Percentiles rank a stretch among this genome's conserved stretches.
Evolutionary conservation across 92 coral and sea anemone genomes (phyloP).

Genomic region (Epizoanthus fatuus): DNA sequence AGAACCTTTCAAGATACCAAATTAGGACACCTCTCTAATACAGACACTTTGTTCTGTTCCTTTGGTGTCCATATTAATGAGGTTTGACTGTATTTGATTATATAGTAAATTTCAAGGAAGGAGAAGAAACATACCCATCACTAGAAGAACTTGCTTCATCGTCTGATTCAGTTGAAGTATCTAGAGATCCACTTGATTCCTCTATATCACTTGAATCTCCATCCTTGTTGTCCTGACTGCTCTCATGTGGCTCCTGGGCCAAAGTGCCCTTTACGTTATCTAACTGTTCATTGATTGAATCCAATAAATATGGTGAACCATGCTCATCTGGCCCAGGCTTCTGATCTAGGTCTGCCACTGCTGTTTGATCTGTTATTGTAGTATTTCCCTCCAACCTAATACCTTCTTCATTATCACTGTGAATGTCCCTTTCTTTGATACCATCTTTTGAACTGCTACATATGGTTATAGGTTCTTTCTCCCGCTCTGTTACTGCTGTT

Average conservation of each 20-base stretch:
- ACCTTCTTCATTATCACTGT: background rate
- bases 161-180: slow-evolving; percentile 52
- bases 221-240: background rate
- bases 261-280: slow-evolving; percentile 5
- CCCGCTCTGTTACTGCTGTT: background rate
- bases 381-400: background rate
- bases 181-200: slow-evolving; percentile 25
- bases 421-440: background rate
- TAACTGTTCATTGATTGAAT: slow-evolving; percentile 22
- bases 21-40: no score
- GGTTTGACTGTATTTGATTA: no score
- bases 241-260: background rate
- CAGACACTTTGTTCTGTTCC: no score
- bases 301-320: background rate
- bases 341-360: background rate
- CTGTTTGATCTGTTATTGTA: background rate
- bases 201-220: slow-evolving; percentile 18
- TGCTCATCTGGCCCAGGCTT: slow-evolving; percentile 10
- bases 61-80: no score
- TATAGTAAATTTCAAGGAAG: background rate
- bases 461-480: background rate
- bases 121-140: slow-evolving; percentile 44
- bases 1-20: no score
- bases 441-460: background rate
- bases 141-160: slow-evolving; percentile 61